These are phyloP conservation scores for Asteroscopus sphinx DNA, from an alignment of 2,888 invertebrate genomes.

Conservation along the genomic window DNA sequence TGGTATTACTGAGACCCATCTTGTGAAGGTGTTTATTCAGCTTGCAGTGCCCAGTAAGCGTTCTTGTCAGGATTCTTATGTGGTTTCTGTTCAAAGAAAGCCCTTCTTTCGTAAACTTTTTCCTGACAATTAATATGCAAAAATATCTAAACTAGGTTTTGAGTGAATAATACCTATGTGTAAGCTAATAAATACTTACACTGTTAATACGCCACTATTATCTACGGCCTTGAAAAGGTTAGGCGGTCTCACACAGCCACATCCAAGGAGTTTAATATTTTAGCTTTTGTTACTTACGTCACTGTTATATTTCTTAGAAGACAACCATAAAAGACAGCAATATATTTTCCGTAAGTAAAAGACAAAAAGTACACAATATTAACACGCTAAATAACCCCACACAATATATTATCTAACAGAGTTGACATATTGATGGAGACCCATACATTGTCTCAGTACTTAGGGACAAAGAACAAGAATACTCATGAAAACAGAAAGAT, in stretches of 20 bases:
- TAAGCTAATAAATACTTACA: no score
- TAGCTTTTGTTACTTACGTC: background rate
- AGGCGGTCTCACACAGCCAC: background rate
- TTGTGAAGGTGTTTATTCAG: no score
- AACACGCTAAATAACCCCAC: background rate
- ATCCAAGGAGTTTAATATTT: background rate
- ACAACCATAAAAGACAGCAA: background rate
- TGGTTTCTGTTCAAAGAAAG: no score
- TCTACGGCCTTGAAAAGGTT: background rate
- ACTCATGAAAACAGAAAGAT: conserved; percentile 11
- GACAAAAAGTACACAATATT: background rate
- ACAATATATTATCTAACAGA: conserved; percentile 3
- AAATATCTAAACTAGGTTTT: no score
- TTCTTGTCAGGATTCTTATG: no score
- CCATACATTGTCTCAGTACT: conserved; percentile 2
- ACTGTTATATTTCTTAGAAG: conserved; percentile 4
- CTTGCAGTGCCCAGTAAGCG: no score
- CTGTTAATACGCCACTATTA: no score
- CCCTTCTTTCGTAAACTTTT: no score
- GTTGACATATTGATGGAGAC: conserved; percentile 7
- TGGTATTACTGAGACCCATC: no score
- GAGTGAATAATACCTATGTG: no score
- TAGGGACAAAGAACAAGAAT: conserved; percentile 4
- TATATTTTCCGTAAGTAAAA: background rate
- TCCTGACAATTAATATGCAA: no score